Evolutionary conservation across 1,140 invertebrate species (phyloP).

Genomic region (Drosophila ogumai): DNA sequence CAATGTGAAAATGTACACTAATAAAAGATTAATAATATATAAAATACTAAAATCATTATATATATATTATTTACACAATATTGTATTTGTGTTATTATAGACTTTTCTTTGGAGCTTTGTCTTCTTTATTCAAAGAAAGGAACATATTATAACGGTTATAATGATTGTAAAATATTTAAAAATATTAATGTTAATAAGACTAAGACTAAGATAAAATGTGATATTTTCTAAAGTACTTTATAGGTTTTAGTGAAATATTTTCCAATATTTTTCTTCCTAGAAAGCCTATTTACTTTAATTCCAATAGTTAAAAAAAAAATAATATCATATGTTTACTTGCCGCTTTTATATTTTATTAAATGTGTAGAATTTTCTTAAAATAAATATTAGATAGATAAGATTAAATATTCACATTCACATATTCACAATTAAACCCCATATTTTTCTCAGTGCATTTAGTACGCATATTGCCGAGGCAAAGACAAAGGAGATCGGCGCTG

Average conservation of each 20-base stretch:
- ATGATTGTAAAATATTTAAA: neutral
- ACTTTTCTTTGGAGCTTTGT: no score
- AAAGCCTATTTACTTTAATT: neutral
- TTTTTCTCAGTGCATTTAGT: slow-evolving; percentile 2
- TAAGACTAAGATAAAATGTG: no score
- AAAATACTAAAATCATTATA: no score
- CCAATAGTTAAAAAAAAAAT: no score
- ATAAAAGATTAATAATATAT: no score
- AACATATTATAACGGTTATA: fast-evolving
- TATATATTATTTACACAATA: no score
- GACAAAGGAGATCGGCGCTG: slow-evolving; percentile 52
- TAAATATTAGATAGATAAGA: no score
- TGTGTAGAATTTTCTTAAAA: neutral
- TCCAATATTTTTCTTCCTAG: fast-evolving
- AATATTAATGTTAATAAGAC: no score
- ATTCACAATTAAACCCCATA: neutral
- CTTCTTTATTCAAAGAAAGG: neutral
- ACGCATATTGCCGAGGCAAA: slow-evolving; percentile 14
- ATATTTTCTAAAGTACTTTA: neutral
- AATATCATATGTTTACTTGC: no score
- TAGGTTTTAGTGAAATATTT: neutral
- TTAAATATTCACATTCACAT: neutral
- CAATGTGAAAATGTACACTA: no score
- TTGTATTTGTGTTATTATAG: no score
- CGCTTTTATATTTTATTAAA: neutral